These are phyloP conservation scores for Ophion costatus DNA, from an alignment of 2,888 invertebrate genomes.

Conservation along the genomic window DNA sequence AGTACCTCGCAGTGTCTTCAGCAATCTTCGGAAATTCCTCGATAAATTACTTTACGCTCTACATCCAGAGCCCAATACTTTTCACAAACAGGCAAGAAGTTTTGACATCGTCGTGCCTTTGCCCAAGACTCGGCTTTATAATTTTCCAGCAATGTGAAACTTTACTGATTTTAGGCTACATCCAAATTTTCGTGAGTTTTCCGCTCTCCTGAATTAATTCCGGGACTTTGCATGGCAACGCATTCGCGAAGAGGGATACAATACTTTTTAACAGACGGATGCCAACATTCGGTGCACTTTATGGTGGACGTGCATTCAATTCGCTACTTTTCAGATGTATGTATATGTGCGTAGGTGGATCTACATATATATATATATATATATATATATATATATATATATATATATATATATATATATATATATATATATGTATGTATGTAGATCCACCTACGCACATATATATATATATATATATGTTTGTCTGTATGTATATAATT, in stretches of 20 bases:
- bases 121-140: background rate
- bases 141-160: background rate
- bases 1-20: too few relatives aligned
- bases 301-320: background rate
- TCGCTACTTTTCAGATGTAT: background rate
- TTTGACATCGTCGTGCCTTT: background rate
- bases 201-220: background rate
- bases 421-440: background rate
- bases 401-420: too few relatives aligned
- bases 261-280: background rate
- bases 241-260: background rate
- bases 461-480: background rate
- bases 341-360: background rate
- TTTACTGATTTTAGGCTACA: background rate
- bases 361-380: too few relatives aligned
- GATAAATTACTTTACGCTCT: too few relatives aligned
- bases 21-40: too few relatives aligned
- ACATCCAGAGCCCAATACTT: too few relatives aligned
- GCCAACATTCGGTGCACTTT: background rate
- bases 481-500: background rate
- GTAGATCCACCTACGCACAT: too few relatives aligned
- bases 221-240: background rate
- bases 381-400: too few relatives aligned
- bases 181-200: constrained; percentile 6
- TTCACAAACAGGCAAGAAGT: too few relatives aligned